Evolutionary conservation across 2,113 vertebrate species (phyloP), one percentile per base, ranked within the genome.

Genomic region (Labeo catla): DNA sequence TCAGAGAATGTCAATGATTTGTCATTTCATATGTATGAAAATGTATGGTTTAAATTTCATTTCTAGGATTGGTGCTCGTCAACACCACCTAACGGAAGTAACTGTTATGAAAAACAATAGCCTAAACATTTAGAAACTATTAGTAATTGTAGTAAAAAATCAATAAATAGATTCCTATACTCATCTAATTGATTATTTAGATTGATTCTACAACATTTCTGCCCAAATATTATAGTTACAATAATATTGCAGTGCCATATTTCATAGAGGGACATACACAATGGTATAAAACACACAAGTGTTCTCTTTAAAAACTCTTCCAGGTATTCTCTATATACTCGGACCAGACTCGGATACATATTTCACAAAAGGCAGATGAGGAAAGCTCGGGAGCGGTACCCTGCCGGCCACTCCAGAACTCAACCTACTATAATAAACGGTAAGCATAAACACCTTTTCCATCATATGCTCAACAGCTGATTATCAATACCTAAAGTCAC

Each of bases 241-340:
- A 16, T 39, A 39, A 4, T 68, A 15, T 21, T 43, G 8, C 13
- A 21, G 43, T 21, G 16, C 3, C 16, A 21, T 8, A 6, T 73
- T 73, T 45, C 43, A 73, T 47, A 73, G 39, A 10, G 68, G 39
- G 12, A 11, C 11, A 21, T 66, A 15, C 39, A 47, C 4, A 73
- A n/a, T n/a, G 5, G 73, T 45, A 50, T 76, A 8, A 76, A 76
- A 76, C 12, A 54, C 23, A 2, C 45, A 65, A 9, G 54, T 66
- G 59, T 81, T 59, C n/a, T 34, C 23, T 54, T 54, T 77, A 15
- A 50, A 76, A 68, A 50, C 28, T 47, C 81, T 66, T 68, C 9
- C 91, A 99, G 98, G 92, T 99, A 99, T 93, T 97, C 95, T 21
- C 94, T 99, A 15, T 99, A 99, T n/a, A 95, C 98, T 11, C 95